phyloP scores from a whole-genome alignment of 2,797 vertebrate genomes.

The Hypotaenidia okinawae region DNA sequence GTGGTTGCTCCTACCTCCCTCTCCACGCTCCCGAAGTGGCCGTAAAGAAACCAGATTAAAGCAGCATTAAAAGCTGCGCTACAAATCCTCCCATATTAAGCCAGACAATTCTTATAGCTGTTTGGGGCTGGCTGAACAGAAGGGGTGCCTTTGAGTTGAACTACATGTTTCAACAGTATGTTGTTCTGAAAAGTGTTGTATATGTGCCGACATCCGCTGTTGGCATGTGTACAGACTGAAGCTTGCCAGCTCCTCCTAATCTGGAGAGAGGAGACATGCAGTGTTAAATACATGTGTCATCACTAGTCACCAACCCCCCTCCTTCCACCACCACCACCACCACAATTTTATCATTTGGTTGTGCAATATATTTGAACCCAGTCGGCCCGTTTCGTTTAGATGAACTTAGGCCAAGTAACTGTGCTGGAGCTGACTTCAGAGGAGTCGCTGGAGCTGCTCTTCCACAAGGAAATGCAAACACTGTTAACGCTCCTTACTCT shows the following conservation, averaged over 20 bases:
- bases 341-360: slow-evolving; percentile 39
- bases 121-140: slow-evolving; percentile 26
- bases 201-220: slow-evolving; percentile 69
- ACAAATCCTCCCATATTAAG: slow-evolving; percentile 27
- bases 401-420: slow-evolving; percentile 61
- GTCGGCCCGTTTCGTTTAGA: slow-evolving; percentile 38
- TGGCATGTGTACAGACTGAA: slow-evolving; percentile 48
- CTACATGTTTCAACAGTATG: slow-evolving; percentile 62
- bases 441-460: slow-evolving; percentile 21
- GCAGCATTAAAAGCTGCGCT: slow-evolving; percentile 19
- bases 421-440: slow-evolving; percentile 50
- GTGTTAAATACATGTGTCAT: slow-evolving; percentile 71
- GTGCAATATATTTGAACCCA: slow-evolving; percentile 49
- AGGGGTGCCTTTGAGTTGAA: slow-evolving; percentile 57
- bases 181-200: slow-evolving; percentile 68
- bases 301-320: background rate
- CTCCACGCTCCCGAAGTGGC: background rate
- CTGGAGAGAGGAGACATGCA: slow-evolving; percentile 52
- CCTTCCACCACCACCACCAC: no score
- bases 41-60: slow-evolving; percentile 30
- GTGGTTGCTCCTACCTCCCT: background rate
- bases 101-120: background rate
- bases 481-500: background rate
- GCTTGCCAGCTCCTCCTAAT: slow-evolving; percentile 63
- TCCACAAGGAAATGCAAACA: slow-evolving; percentile 19